phyloP scores from a whole-genome alignment of 2,888 invertebrate genomes.

The Cheiracanthium punctorium region DNA sequence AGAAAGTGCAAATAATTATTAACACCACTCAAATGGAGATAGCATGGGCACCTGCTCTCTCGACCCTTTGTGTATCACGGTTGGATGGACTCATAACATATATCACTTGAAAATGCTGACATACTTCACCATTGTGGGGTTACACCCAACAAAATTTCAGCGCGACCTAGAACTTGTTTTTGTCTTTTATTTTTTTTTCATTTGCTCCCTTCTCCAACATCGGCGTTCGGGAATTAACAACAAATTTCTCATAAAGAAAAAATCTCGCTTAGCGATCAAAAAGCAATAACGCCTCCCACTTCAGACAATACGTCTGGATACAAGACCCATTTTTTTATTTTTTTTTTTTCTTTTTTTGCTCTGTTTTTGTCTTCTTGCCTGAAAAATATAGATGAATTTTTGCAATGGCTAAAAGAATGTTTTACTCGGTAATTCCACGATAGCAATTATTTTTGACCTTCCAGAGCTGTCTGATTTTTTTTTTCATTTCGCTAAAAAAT shows the following conservation, averaged over 20 bases:
- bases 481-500: no score
- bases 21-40: no score
- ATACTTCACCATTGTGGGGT: background rate
- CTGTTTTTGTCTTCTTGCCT: background rate
- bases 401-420: background rate
- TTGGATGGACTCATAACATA: background rate
- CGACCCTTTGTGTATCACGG: background rate
- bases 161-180: constrained; percentile 20
- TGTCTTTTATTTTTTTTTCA: background rate
- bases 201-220: no score
- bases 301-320: background rate
- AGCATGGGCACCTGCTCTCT: no score
- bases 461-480: background rate
- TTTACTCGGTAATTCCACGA: background rate
- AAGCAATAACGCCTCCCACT: background rate
- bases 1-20: no score
- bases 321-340: background rate
- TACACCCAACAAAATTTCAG: constrained; percentile 29
- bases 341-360: background rate
- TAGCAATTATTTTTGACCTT: constrained; percentile 9
- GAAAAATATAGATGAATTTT: background rate
- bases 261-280: background rate
- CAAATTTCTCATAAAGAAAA: background rate
- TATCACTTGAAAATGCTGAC: background rate
- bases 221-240: background rate